phyloP scores from a whole-genome alignment of 2,888 invertebrate genomes.

The Strigamia maritima region DNA sequence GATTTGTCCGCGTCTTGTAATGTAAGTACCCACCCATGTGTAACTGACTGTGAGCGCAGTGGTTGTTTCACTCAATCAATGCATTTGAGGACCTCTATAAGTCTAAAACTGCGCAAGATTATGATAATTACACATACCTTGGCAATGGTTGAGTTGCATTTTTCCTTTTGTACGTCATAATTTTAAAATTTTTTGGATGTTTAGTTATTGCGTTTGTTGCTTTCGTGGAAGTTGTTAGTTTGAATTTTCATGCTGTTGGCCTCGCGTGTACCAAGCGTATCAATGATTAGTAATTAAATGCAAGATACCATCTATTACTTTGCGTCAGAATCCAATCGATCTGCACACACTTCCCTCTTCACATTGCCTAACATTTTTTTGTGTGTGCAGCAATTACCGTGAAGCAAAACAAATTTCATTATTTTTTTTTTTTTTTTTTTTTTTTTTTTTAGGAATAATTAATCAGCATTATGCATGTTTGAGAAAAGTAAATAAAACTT shows the following conservation, averaged over 20 bases:
- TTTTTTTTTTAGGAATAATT: too few relatives aligned
- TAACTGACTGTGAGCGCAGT: neutral
- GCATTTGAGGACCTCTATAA: neutral
- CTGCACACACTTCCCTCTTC: neutral
- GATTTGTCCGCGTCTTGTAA: too few relatives aligned
- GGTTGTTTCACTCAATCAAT: neutral
- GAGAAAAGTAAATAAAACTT: too few relatives aligned
- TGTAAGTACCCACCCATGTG: too few relatives aligned
- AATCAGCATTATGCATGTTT: too few relatives aligned
- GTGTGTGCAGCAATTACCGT: neutral
- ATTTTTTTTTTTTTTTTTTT: too few relatives aligned
- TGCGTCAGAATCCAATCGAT: neutral
- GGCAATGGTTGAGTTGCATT: neutral
- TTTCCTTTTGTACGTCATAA: neutral
- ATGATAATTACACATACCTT: neutral
- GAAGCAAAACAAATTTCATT: neutral
- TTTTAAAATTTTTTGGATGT: neutral
- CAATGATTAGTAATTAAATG: slow-evolving; percentile 1
- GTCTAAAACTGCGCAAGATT: neutral
- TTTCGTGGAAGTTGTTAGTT: neutral
- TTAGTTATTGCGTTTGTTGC: neutral
- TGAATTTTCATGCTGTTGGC: neutral
- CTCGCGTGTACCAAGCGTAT: neutral
- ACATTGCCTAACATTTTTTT: neutral
- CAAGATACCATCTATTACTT: neutral